Percentiles rank a stretch among this genome's conserved stretches.
Conservation (phyloP, 2,888 invertebrate species). For the Zaprionus obscuricornis region DNA sequence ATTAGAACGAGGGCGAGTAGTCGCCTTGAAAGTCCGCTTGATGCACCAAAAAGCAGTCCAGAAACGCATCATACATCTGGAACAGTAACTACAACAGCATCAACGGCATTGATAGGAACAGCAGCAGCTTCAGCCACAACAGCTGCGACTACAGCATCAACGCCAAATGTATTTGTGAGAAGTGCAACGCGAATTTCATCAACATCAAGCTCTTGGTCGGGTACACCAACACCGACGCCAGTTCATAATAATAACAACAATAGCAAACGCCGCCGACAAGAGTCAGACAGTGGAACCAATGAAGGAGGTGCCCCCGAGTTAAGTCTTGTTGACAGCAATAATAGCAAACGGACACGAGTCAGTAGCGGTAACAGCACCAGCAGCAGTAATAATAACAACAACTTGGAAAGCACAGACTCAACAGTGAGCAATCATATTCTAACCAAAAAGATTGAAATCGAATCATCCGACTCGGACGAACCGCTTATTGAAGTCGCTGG, state of each 20-base stretch:
- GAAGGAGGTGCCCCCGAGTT: slow-evolving; percentile 45
- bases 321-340: slow-evolving; percentile 11
- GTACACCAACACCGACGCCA: slow-evolving; percentile 54
- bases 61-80: slow-evolving; percentile 59
- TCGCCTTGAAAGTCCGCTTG: slow-evolving; percentile 88
- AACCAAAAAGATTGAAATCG: slow-evolving; percentile 83
- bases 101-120: too few relatives aligned
- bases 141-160: not conserved
- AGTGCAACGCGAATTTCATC: slow-evolving; percentile 54
- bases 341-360: slow-evolving; percentile 69
- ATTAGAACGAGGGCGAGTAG: slow-evolving; percentile 88
- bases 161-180: slow-evolving; percentile 43
- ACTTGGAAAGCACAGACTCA: slow-evolving; percentile 19
- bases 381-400: slow-evolving; percentile 24
- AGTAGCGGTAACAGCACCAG: slow-evolving; percentile 81
- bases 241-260: slow-evolving; percentile 31
- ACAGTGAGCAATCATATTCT: slow-evolving; percentile 26
- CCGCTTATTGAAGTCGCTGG: slow-evolving; percentile 89
- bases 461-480: slow-evolving; percentile 92
- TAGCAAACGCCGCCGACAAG: slow-evolving; percentile 89
- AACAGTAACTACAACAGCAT: slow-evolving; percentile 1
- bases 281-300: slow-evolving; percentile 87
- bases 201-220: slow-evolving; percentile 72
- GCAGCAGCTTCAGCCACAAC: too few relatives aligned
- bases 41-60: slow-evolving; percentile 77